phyloP scores from a whole-genome alignment of 2,797 vertebrate genomes.

The Cottoperca gobio region DNA sequence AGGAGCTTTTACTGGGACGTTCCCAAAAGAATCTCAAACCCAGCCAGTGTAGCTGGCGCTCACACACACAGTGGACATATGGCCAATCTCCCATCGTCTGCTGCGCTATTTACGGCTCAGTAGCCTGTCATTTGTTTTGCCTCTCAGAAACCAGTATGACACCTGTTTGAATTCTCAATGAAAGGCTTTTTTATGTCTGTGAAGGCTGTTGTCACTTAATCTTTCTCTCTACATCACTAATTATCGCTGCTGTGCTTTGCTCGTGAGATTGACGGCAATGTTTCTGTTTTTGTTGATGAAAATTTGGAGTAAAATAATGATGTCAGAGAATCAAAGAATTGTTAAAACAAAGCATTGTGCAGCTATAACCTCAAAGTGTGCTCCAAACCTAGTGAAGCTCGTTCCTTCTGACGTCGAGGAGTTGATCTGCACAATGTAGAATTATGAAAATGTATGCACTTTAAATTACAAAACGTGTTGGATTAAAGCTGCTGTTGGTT shows the following conservation, averaged over 20 bases:
- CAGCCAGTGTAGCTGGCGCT: slow-evolving; percentile 75
- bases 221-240: slow-evolving; percentile 58
- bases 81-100: slow-evolving; percentile 83
- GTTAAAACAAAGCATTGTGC: too few species aligned
- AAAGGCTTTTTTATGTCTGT: slow-evolving; percentile 69
- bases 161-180: slow-evolving; percentile 86
- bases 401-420: background rate
- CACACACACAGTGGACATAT: slow-evolving; percentile 80
- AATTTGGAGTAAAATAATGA: slow-evolving; percentile 50
- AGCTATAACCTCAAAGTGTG: too few species aligned
- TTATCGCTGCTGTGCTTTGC: slow-evolving; percentile 52
- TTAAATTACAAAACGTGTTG: slow-evolving; percentile 7
- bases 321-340: slow-evolving; percentile 48
- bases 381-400: too few species aligned
- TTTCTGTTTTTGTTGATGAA: slow-evolving; percentile 47
- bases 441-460: background rate
- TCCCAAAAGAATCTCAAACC: slow-evolving; percentile 76
- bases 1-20: slow-evolving; percentile 75
- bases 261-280: slow-evolving; percentile 49
- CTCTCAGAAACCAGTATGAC: slow-evolving; percentile 80
- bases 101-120: slow-evolving; percentile 83
- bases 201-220: slow-evolving; percentile 71
- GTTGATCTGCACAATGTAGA: background rate
- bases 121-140: slow-evolving; percentile 81
- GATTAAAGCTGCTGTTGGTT: slow-evolving; percentile 17